Percentiles rank a stretch among this genome's conserved stretches.
These are phyloP conservation scores for Nibea albiflora DNA, from an alignment of 2,113 vertebrate genomes.

Conservation along the genomic window DNA sequence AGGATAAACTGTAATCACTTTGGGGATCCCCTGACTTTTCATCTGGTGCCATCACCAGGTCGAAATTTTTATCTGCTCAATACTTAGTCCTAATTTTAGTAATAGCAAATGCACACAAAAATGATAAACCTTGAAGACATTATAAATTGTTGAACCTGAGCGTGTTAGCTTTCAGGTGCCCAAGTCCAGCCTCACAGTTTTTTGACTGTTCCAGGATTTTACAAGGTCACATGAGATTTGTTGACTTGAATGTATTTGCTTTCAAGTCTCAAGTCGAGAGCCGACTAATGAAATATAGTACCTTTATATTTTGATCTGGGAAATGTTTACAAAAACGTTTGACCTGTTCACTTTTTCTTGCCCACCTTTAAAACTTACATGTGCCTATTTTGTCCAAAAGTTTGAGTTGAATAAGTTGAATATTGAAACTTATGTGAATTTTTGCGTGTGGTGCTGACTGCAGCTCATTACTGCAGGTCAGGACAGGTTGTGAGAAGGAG, in stretches of 20 bases:
- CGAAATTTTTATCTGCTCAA: too few relatives aligned
- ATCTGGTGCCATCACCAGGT: too few relatives aligned
- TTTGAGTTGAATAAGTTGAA: background rate
- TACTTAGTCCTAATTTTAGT: background rate
- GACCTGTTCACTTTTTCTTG: background rate
- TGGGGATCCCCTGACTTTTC: too few relatives aligned
- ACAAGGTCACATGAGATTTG: background rate
- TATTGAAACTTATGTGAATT: background rate
- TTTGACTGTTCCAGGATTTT: too few relatives aligned
- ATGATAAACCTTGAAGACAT: too few relatives aligned
- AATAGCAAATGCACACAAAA: too few relatives aligned
- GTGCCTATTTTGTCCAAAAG: too few relatives aligned
- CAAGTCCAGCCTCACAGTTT: too few relatives aligned
- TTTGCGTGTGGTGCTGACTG: conserved; percentile 18
- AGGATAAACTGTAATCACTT: background rate
- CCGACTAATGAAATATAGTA: too few relatives aligned
- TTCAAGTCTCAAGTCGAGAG: background rate
- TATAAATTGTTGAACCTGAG: too few relatives aligned
- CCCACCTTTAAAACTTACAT: background rate
- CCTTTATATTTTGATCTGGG: too few relatives aligned
- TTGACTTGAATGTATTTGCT: background rate
- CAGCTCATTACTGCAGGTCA: conserved; percentile 53
- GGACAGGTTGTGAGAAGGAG: conserved; percentile 7
- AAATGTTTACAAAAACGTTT: background rate
- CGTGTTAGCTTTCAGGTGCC: too few relatives aligned